Evolutionary conservation across 2,113 vertebrate species (phyloP).

Genomic region (Dolichotis patagonum): DNA sequence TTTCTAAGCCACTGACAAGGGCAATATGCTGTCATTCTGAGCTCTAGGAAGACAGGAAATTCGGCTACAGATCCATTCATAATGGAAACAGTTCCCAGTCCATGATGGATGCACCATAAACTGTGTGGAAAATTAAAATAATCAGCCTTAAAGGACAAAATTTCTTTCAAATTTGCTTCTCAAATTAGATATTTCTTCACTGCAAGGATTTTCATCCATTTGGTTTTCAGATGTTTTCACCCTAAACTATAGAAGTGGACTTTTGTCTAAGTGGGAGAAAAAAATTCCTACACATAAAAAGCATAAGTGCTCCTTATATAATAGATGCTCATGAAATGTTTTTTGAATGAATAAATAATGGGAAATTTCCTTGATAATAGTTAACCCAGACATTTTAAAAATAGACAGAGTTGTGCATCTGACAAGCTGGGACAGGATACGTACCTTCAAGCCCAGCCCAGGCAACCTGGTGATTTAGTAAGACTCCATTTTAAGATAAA

Average conservation of each 20-base stretch:
- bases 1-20: conserved; percentile 14
- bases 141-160: neutral
- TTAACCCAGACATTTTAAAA: neutral
- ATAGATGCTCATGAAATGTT: conserved; percentile 33
- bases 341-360: conserved; percentile 9
- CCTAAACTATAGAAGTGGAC: neutral
- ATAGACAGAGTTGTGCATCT: neutral
- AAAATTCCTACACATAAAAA: neutral
- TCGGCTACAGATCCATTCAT: neutral
- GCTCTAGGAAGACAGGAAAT: neutral
- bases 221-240: conserved; percentile 30
- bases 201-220: conserved; percentile 10
- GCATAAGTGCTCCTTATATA: neutral
- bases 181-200: neutral
- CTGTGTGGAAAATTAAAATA: neutral
- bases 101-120: neutral
- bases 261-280: neutral
- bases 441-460: neutral
- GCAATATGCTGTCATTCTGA: neutral
- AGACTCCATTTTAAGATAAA: neutral
- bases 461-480: neutral
- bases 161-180: conserved; percentile 4
- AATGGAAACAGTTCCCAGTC: neutral
- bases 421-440: neutral
- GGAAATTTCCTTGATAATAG: conserved; percentile 47